Evolutionary conservation across 2,888 invertebrate species (phyloP), one percentile per base, ranked within the genome.

Genomic region (Amiota minor): DNA sequence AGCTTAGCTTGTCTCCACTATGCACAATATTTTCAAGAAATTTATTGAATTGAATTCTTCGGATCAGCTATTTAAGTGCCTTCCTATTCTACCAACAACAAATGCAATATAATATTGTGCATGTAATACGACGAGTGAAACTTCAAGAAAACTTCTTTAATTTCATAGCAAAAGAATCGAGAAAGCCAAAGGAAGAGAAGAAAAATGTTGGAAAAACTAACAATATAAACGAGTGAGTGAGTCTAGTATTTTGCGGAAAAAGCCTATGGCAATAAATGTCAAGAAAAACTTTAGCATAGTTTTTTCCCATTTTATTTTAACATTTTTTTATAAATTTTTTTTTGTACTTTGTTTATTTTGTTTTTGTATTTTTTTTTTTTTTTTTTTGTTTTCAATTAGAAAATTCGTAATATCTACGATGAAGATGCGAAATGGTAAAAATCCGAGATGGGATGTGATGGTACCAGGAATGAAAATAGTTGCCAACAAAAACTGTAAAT

Each of bases 181-280:
- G 62, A 45, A 12, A 61, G 10, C 46, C 18, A 10, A 65, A 61
- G 9, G 23, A 61, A 61, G 18, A 59, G 18, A 59, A 59, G 59
- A 20, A 16, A 18, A 53, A 4, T n/a, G 45, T 12, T 35, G 77
- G 71, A 53, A 65, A 75, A 76, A 77, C 76, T 74, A 78, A 77
- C 84, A 84, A 78, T 76, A 62, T 45, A 62, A 35, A 62, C 35
- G 35, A 35, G 35, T 35, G 35, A 35, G 35, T 35, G 35, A 35
- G 35, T 35, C 35, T 35, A 35, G 35, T 59, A 75, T 76, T 78
- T 53, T 79, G 77, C 53, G 50, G 18, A 59, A 62, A 68, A 65
- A 68, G 86, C 83, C 83, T 77, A 79, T 77, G 83, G 83, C 86
- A 85, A 84, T 78, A 81, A 80, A 84, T 80, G 83, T 80, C 78